Evolutionary conservation across 2,888 invertebrate species (phyloP), one percentile per base, ranked within the genome.

Genomic region (Cephus nigrinus): DNA sequence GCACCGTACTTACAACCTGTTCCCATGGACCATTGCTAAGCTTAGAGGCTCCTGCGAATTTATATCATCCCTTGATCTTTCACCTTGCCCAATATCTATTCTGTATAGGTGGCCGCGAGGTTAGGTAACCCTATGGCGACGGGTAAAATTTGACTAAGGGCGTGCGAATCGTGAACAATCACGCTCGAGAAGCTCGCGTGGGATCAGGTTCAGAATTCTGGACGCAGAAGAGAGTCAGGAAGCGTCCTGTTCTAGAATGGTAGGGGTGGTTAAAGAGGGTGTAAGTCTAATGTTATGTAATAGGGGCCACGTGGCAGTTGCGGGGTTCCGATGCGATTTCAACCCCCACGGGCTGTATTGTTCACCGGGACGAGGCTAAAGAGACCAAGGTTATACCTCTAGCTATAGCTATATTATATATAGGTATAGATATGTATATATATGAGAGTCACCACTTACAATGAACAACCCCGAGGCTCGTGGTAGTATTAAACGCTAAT

Each of bases 361-460:
- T 83, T 75, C 77, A 33, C 33, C 76, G 33, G 34, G 23, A 71
- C 71, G 32, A 11, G 71, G 9, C 71, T 71, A 71, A 71, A 71
- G 31, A 71, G 71, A 71, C 31, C 71, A 12, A 71, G 71, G 71
- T 71, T 71, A 33, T 31, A 71, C 31, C 31, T 32, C 31, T 11
- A 11, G 71, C 32, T 71, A 15, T 31, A 71, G 12, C 12, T 32
- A 9, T 71, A 71, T 32, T 32, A 33, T 32, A 33, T 32, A 71
- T 78, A 75, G 75, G 23, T 76, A 76, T 78, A 78, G 76, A 83
- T 80, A 80, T 83, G 80, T 85, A 74, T 80, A 79, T 81, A 79
- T 80, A 84, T 84, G 81, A 81, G 86, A 85, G 85, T 85, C 85
- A 85, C 81, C 78, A 78, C 83, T 78, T 78, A 85, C 85, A 85